phyloP scores from a whole-genome alignment of 1,140 invertebrate species.

The Drosophila saltans region DNA sequence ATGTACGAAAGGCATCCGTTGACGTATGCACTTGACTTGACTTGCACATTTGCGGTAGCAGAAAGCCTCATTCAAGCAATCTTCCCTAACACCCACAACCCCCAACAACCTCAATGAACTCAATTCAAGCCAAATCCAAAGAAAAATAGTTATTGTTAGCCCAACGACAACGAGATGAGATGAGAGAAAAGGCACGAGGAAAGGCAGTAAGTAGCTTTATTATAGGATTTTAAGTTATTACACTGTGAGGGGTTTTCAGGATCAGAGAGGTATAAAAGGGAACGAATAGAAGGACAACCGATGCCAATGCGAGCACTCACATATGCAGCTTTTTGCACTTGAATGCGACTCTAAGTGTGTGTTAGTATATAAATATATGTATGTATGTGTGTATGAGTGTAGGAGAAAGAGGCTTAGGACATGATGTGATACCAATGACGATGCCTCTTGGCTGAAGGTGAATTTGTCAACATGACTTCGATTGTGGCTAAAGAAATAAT shows the following conservation, averaged over 20 bases:
- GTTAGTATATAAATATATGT: neutral
- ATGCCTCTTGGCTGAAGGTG: conserved; percentile 46
- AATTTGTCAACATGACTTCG: conserved; percentile 55
- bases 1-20: neutral
- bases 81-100: neutral
- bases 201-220: conserved; percentile 73
- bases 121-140: conserved; percentile 23
- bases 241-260: conserved; percentile 22
- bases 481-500: conserved; percentile 11
- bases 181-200: neutral
- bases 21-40: conserved; percentile 29
- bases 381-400: neutral
- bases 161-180: conserved; percentile 16
- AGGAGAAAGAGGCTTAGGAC: conserved; percentile 19
- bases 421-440: conserved; percentile 36
- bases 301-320: conserved; percentile 40
- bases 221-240: conserved; percentile 79
- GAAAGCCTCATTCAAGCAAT: conserved; percentile 2
- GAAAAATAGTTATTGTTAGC: conserved; percentile 30
- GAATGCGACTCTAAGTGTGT: conserved; percentile 17
- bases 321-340: conserved; percentile 52
- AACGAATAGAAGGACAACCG: conserved; percentile 18
- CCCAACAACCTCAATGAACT: conserved; percentile 4
- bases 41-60: conserved; percentile 21
- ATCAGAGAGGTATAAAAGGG: too few relatives aligned